Evolutionary conservation across 2,113 vertebrate species (phyloP), one percentile per base, ranked within the genome.

Genomic region (Solea solea): DNA sequence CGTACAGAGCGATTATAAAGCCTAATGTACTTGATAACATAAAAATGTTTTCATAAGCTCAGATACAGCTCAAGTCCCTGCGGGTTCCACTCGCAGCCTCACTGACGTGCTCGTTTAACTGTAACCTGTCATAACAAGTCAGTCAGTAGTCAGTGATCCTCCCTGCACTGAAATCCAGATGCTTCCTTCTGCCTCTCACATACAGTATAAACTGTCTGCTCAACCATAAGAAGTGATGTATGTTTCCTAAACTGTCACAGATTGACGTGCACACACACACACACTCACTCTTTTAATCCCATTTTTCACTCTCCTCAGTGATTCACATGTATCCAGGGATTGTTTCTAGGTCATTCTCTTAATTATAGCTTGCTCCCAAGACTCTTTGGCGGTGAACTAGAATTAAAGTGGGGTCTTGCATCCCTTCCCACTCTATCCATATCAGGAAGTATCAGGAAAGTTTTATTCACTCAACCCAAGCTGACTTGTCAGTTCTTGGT

Each of bases 321-420:
- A 60, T 51, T 74, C 59, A 49, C 42, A 67, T 15, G 42, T 28
- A 56, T 61, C 72, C 46, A 51, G 86, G 78, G 86, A 89, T 27
- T 28, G 61, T 86, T 90, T 91, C 83, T 88, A 78, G 87, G 89
- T 82, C 90, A 81, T 39, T 70, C 42, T 59, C 34, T 73, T 89
- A 90, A 90, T 88, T 83, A 85, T 74, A 82, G 66, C 63, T 8
- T 16, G 57, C 46, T 85, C 83, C 64, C 40, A 69, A 87, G 81
- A 59, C 68, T 48, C 64, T 56, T 62, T 48, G 56, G 11, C n/a
- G 74, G n/a, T 56, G 55, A 74, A 77, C 71, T 57, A 74, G 74
- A 85, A 82, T 69, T 69, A 56, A 63, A 9, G 8, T 3, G 11
- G 45, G 9, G n/a, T 16, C 11, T 13, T 41, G 61, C 39, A 0